phyloP scores from a whole-genome alignment of 2,797 vertebrate genomes.

The Xyrichtys novacula region DNA sequence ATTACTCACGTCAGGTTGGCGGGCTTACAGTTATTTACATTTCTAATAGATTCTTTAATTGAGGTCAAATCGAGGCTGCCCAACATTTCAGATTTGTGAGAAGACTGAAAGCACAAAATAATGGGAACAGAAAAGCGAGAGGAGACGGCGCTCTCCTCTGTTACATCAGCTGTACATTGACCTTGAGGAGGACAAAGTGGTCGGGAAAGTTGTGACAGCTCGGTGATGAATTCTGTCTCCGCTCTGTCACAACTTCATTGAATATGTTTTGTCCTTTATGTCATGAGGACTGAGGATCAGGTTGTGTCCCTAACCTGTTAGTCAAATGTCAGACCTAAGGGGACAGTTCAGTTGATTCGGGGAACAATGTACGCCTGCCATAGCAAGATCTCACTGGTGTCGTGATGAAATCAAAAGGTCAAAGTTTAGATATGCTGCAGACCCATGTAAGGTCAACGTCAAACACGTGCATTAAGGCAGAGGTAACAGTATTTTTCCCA shows the following conservation, averaged over 20 bases:
- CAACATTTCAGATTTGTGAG: slow-evolving; percentile 25
- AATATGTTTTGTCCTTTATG: slow-evolving; percentile 48
- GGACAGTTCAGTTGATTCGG: background rate
- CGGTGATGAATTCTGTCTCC: slow-evolving; percentile 57
- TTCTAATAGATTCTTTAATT: slow-evolving; percentile 84
- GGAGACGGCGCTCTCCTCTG: slow-evolving; percentile 15
- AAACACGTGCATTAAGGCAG: no score
- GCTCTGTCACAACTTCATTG: slow-evolving; percentile 42
- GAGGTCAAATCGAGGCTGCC: slow-evolving; percentile 77
- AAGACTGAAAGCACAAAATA: background rate
- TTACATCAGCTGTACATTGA: slow-evolving; percentile 53
- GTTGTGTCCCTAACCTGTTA: slow-evolving; percentile 30
- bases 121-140: slow-evolving; percentile 9
- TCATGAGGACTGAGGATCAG: slow-evolving; percentile 26
- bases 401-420: no score
- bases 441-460: no score
- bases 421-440: no score
- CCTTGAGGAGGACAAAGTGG: slow-evolving; percentile 64
- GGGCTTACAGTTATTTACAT: slow-evolving; percentile 81
- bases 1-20: slow-evolving; percentile 77
- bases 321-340: slow-evolving; percentile 48
- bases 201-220: slow-evolving; percentile 61
- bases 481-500: no score
- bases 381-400: background rate
- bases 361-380: slow-evolving; percentile 8